Conservation (phyloP, 2,113 vertebrate genomes). For the Urocitellus parryii region DNA sequence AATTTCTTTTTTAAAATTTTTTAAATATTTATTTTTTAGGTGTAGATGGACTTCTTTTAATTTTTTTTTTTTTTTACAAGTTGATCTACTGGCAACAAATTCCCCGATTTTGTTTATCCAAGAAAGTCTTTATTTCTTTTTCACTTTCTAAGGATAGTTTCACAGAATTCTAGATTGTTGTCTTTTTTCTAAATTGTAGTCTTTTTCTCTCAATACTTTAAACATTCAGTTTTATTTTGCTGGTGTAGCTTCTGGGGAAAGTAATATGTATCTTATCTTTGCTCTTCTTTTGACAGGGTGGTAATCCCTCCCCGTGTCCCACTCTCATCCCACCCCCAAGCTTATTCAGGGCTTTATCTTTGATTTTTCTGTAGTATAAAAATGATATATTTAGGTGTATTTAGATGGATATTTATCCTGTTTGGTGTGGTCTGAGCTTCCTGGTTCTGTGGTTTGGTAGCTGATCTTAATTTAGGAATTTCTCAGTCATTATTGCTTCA, state of each 20-base stretch:
- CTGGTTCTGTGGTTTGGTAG: neutral
- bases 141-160: neutral
- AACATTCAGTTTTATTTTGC: neutral
- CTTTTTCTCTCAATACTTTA: neutral
- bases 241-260: neutral
- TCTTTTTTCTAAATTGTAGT: neutral
- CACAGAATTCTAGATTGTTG: neutral
- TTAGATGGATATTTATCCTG: neutral
- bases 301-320: neutral
- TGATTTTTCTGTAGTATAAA: neutral
- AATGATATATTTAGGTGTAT: neutral
- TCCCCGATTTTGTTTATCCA: neutral
- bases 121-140: neutral
- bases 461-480: constrained; percentile 7
- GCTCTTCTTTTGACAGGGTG: neutral
- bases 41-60: neutral
- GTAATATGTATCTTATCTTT: neutral
- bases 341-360: neutral
- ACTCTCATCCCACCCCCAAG: too few relatives aligned
- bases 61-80: neutral
- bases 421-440: neutral
- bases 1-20: neutral
- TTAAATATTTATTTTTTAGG: too few relatives aligned
- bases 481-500: constrained; percentile 26
- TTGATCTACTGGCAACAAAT: neutral